Conservation (phyloP, 2,113 vertebrate species). For the Tauraco erythrolophus region DNA sequence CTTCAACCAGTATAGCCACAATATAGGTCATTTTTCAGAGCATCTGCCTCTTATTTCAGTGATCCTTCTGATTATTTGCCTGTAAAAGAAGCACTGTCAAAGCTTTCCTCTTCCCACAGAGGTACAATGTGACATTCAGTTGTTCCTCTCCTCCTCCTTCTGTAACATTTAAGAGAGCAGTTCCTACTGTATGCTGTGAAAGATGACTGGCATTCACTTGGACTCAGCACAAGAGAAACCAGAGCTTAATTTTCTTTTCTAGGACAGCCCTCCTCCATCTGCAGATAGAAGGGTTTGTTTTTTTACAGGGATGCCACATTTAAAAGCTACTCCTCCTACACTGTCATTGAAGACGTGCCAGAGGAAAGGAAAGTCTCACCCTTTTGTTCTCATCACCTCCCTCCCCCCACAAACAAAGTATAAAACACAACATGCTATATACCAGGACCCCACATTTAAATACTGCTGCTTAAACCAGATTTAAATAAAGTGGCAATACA, state of each 20-base stretch:
- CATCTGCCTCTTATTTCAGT: background rate
- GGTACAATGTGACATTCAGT: background rate
- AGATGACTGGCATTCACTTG: conserved; percentile 36
- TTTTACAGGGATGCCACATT: background rate
- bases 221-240: conserved; percentile 5
- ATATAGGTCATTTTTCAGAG: background rate
- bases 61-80: background rate
- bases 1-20: background rate
- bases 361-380: background rate
- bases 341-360: conserved; percentile 23
- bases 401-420: background rate
- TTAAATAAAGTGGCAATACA: background rate
- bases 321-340: conserved; percentile 37
- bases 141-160: background rate
- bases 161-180: conserved; percentile 25
- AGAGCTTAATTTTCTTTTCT: conserved; percentile 40
- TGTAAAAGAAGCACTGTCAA: background rate
- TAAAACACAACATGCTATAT: background rate
- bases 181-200: background rate
- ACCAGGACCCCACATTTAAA: background rate
- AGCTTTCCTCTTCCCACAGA: background rate
- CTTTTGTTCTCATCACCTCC: background rate
- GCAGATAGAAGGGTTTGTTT: background rate
- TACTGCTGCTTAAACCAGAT: background rate
- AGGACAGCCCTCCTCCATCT: conserved; percentile 47